These are phyloP conservation scores for Pogoniulus pusillus DNA, from an alignment of 2,797 vertebrate genomes.

Conservation along the genomic window DNA sequence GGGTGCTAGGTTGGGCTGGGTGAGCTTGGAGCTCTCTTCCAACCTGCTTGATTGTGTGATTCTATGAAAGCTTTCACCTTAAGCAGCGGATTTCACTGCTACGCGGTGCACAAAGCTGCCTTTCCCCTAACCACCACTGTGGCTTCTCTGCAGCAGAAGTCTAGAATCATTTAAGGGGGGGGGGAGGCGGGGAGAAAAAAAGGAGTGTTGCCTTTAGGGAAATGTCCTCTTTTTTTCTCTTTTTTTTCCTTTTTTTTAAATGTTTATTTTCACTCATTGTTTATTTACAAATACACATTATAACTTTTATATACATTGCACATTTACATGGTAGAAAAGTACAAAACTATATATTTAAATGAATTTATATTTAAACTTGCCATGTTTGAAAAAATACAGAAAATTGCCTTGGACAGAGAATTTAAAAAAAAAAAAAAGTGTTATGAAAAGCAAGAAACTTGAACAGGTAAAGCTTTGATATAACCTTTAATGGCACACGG, in stretches of 20 bases:
- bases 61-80: background rate
- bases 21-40: too few relatives aligned
- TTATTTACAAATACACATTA: constrained; percentile 99
- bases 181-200: background rate
- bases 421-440: constrained; percentile 75
- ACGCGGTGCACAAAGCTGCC: background rate
- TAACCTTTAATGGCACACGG: constrained; percentile 66
- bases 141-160: background rate
- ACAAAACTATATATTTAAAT: constrained; percentile 99
- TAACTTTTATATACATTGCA: constrained; percentile 99
- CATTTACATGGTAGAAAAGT: constrained; percentile 99
- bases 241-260: constrained; percentile 79
- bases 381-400: constrained; percentile 92
- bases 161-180: background rate
- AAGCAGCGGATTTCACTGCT: background rate
- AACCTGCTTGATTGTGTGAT: too few relatives aligned
- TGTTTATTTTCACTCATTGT: constrained; percentile 97
- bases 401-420: constrained; percentile 91
- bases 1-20: too few relatives aligned
- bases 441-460: constrained; percentile 84
- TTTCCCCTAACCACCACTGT: background rate
- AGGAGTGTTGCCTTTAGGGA: constrained; percentile 48
- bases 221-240: constrained; percentile 77
- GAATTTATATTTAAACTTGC: constrained; percentile 97
- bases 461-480: constrained; percentile 81